Conservation (phyloP, 2,113 vertebrate genomes). For the Tetrax tetrax region DNA sequence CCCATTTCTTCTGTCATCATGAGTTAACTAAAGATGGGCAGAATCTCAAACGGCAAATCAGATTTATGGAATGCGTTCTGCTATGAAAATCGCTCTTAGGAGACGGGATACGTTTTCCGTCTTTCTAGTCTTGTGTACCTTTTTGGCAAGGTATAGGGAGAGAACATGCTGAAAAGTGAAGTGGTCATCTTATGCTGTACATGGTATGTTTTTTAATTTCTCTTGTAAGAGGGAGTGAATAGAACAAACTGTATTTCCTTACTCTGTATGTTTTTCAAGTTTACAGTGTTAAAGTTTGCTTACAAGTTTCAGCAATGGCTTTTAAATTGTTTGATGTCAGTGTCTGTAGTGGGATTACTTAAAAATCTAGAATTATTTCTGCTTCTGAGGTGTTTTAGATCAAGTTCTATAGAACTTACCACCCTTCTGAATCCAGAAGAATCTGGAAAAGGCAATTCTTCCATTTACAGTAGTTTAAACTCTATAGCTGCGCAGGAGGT, state of each 20-base stretch:
- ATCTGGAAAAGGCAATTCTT: background rate
- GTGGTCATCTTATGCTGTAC: background rate
- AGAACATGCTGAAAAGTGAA: background rate
- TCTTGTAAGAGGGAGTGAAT: background rate
- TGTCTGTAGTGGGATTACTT: background rate
- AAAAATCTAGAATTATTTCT: background rate
- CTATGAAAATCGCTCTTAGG: background rate
- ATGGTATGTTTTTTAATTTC: background rate
- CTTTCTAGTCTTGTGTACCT: background rate
- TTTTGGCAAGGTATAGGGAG: background rate
- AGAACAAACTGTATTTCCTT: background rate
- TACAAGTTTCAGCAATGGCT: accelerated
- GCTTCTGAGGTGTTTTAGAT: background rate
- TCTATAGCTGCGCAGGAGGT: background rate
- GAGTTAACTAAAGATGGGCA: background rate
- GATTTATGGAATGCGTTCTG: background rate
- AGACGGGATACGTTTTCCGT: background rate
- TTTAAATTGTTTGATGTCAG: background rate
- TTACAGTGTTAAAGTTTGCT: background rate
- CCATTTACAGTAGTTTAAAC: background rate
- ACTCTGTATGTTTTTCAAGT: background rate
- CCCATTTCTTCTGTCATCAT: background rate
- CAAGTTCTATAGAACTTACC: background rate
- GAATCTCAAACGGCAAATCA: background rate
- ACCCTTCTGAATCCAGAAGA: background rate